Evolutionary conservation across 2,888 invertebrate species (phyloP), one percentile per base, ranked within the genome.

Genomic region (Anagyrus pseudococci): DNA sequence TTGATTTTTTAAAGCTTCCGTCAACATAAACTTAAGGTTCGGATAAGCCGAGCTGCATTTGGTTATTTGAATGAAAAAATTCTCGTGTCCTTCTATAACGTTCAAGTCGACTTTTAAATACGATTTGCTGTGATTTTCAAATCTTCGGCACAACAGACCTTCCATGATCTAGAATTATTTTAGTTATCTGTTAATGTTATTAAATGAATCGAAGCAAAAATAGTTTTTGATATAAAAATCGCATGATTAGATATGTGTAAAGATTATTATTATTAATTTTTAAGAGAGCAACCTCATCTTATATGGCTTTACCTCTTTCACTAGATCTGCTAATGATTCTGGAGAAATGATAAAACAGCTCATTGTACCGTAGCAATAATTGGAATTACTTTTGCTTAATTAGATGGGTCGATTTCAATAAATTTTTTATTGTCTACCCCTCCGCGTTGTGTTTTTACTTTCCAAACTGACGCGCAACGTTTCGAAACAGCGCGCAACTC

Each of bases 81-180:
- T 53, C 4, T 41, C 19, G 10, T 49, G 46, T 6, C 37, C 6
- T 2, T 60, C 54, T 3, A 47, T 20, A 13, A 62, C 37, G 10
- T 53, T 37, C 6, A 57, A 62, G 22, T 62, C 66, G 15, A 66
- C 33, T 46, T 66, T 66, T 2, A 29, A 17, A 19, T 59, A 66
- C 7, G 8, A 40, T 23, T 58, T 49, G 37, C 1, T 33, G 1
- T 26, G 43, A 13, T 25, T n/a, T 13, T 56, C 37, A 29, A 66
- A 44, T 46, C 57, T 62, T 23, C 7, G 26, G 13, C 7, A 1
- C 23, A 65, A 26, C n/a, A 65, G 41, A 1, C 22, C 46, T 8
- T 58, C 33, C 2, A 33, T 46, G 17, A 65, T 54, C 65, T 65
- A 25, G 3, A 49, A 7, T 10, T 22, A 37, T 4, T 29, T 29